Base-by-base conservation (phyloP, 2,888 invertebrate species). In the Panzeria rudis region DNA sequence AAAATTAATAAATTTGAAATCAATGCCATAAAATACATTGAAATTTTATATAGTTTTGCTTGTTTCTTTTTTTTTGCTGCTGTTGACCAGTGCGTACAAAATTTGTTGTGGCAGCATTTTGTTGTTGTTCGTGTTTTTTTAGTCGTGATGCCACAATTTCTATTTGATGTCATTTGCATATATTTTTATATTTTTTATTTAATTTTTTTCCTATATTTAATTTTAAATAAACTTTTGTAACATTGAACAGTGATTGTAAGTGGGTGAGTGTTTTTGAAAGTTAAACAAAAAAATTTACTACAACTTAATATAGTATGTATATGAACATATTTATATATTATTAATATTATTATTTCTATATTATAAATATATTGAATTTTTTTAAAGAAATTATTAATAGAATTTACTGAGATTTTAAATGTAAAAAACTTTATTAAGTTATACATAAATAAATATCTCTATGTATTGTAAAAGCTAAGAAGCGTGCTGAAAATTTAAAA, bases 111-210 rank as follows among this genome's bases (percentile, higher is more conserved):
- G 66, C 76, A 56, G 66, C 66, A 66, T 25, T 76, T 71, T 61
- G 11, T 32, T 61, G 15, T 41, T 61, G 61, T 15, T 66, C 17
- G 41, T 41, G 25, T 20, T 47, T 25, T 68, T 47, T 6, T 25
- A 9, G 59, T 59, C n/a, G n/a, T 47, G 32, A 7, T 64, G 69
- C 52, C 78, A 44, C 79, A 64, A 47, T 56, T 71, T 71, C 44
- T 54, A 54, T 54, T 79, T 44, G n/a, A 41, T 79, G 78, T 79
- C 78, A 79, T 72, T 79, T 79, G 64, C 79, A 79, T 72, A 56
- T 23, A 47, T 76, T 56, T 25, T 47, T 76, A 47, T 25, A n/a
- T 17, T 44, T 44, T 44, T 44, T 41, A 47, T 47, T 47, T 47
- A 23, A n/a, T 38, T 69, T 17, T 23, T 52, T 54, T n/a, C 38